These are phyloP conservation scores for Papilio demoleus DNA, from an alignment of 2,888 invertebrate species.

Conservation along the genomic window DNA sequence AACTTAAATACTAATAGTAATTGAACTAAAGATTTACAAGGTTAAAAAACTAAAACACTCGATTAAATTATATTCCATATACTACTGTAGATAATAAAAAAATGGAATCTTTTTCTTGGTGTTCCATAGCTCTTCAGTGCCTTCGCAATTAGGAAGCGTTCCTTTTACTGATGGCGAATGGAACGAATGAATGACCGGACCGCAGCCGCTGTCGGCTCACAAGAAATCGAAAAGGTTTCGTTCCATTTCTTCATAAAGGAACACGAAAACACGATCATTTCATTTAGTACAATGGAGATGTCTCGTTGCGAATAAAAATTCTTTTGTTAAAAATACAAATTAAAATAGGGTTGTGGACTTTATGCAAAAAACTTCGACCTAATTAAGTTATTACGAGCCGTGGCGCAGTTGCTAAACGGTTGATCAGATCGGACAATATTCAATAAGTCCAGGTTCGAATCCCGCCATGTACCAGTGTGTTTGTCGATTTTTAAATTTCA, in stretches of 20 bases:
- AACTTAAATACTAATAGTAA: neutral
- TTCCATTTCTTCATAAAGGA: constrained; percentile 51
- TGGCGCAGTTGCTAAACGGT: too few relatives aligned
- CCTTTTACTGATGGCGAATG: constrained; percentile 61
- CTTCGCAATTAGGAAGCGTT: constrained; percentile 67
- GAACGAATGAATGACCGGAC: constrained; percentile 51
- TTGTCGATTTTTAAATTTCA: too few relatives aligned
- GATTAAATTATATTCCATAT: too few relatives aligned
- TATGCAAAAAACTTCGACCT: too few relatives aligned
- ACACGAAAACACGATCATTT: constrained; percentile 25
- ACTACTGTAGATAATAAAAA: neutral
- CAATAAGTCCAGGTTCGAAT: too few relatives aligned
- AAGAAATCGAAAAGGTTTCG: constrained; percentile 63
- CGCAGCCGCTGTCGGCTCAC: constrained; percentile 43
- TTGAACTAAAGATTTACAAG: too few relatives aligned
- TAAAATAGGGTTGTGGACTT: neutral
- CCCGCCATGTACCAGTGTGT: too few relatives aligned
- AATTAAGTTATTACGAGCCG: too few relatives aligned
- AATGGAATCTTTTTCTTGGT: constrained; percentile 1
- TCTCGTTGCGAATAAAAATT: neutral
- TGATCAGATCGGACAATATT: too few relatives aligned
- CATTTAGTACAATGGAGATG: constrained; percentile 28
- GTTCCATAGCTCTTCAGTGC: constrained; percentile 55
- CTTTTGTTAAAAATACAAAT: constrained; percentile 8
- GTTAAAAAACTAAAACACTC: too few relatives aligned